Percentiles rank a stretch among this genome's conserved stretches.
phyloP scores from a whole-genome alignment of 2,797 vertebrate genomes.

The Sparidentex hasta region DNA sequence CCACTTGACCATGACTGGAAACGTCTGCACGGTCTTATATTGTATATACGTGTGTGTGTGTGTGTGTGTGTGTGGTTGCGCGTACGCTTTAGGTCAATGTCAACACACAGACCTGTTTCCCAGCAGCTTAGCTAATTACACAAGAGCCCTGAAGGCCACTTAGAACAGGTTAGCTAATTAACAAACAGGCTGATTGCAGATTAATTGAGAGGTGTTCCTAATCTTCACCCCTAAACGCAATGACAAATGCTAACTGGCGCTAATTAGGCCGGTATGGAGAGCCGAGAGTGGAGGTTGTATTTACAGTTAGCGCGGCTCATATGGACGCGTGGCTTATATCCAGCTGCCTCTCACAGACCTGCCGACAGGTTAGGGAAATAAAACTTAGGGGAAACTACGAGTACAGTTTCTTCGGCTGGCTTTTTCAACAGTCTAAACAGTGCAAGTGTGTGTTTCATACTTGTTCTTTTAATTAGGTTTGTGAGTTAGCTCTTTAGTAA shows the following conservation, averaged over 20 bases:
- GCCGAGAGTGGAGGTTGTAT: slow-evolving; percentile 70
- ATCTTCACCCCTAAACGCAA: slow-evolving; percentile 87
- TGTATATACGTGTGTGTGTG: slow-evolving; percentile 34
- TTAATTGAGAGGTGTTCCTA: slow-evolving; percentile 90
- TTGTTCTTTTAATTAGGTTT: slow-evolving; percentile 10
- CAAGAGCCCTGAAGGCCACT: slow-evolving; percentile 86
- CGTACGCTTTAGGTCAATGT: slow-evolving; percentile 84
- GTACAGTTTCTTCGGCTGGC: slow-evolving; percentile 5
- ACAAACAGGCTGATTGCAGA: slow-evolving; percentile 90
- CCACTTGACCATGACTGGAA: slow-evolving; percentile 68
- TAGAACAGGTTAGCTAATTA: slow-evolving; percentile 91
- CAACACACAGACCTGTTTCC: slow-evolving; percentile 82
- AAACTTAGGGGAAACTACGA: slow-evolving; percentile 37
- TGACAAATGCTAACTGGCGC: slow-evolving; percentile 85
- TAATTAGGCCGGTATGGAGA: slow-evolving; percentile 83
- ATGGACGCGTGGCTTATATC: slow-evolving; percentile 51
- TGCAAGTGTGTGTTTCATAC: not conserved
- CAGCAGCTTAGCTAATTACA: slow-evolving; percentile 86
- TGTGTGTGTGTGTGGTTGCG: slow-evolving; percentile 22
- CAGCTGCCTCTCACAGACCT: slow-evolving; percentile 43
- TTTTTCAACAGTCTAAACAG: not conserved
- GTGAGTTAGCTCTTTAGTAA: slow-evolving; percentile 1
- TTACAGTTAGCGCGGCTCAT: slow-evolving; percentile 70
- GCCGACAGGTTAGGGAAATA: slow-evolving; percentile 47
- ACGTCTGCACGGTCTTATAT: slow-evolving; percentile 42